Conservation (phyloP, 2,113 vertebrate species). For the Colistium nudipinnis region DNA sequence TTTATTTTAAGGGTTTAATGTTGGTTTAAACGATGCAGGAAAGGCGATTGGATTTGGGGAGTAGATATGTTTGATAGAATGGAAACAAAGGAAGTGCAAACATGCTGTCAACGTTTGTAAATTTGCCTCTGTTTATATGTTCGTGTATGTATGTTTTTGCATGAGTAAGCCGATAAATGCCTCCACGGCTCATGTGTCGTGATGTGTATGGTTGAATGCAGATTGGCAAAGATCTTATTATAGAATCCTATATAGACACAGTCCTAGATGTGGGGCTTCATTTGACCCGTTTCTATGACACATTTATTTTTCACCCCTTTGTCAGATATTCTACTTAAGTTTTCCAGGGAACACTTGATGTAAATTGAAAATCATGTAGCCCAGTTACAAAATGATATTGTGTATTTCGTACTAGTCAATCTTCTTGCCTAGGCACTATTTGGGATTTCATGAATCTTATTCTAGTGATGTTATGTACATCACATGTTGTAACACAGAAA, state of each 20-base stretch:
- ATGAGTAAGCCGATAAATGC: conserved; percentile 36
- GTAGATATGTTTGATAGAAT: neutral
- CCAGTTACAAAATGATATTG: too few relatives aligned
- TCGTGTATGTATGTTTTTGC: conserved; percentile 12
- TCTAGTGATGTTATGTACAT: neutral
- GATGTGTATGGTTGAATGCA: conserved; percentile 36
- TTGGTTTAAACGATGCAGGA: neutral
- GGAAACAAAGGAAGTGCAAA: conserved; percentile 9
- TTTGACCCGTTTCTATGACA: neutral
- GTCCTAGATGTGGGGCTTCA: conserved; percentile 2
- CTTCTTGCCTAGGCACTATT: neutral
- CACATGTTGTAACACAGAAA: neutral
- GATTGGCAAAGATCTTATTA: conserved; percentile 21
- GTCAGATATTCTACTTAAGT: neutral
- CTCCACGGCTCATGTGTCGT: conserved; percentile 20
- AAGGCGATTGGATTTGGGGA: neutral
- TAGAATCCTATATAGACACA: conserved; percentile 1
- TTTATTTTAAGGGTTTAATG: neutral
- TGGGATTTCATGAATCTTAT: neutral
- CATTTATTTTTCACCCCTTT: neutral
- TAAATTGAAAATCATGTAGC: neutral
- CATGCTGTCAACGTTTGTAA: conserved; percentile 10
- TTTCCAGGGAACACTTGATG: neutral
- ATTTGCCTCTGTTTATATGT: conserved; percentile 9
- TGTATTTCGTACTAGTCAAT: too few relatives aligned